Conservation (phyloP, 2,113 vertebrate genomes). For the Hiodon tergisus region DNA sequence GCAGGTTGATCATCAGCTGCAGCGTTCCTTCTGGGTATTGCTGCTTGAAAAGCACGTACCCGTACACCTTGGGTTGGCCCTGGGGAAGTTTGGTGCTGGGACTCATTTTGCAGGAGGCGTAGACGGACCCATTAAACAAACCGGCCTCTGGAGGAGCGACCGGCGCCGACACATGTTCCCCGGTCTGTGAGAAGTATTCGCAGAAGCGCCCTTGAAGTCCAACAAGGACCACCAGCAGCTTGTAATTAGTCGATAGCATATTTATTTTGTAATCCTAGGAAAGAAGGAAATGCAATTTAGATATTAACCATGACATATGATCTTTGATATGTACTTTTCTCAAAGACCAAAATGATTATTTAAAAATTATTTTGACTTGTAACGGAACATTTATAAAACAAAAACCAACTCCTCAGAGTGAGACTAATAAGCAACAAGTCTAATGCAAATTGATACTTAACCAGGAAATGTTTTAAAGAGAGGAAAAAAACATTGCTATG, state of each 20-base stretch:
- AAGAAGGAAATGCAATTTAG: neutral
- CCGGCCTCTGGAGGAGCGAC: conserved; percentile 48
- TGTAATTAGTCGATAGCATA: neutral
- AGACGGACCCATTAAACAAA: conserved; percentile 43
- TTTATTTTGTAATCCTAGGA: conserved; percentile 11
- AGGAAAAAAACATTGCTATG: no score
- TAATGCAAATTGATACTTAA: no score
- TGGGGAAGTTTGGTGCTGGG: conserved; percentile 63
- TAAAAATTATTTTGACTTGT: no score
- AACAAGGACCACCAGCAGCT: conserved; percentile 38
- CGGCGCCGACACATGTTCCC: conserved; percentile 11
- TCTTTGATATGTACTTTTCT: no score
- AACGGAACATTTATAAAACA: no score
- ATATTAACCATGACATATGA: neutral
- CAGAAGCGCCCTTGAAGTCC: conserved; percentile 25
- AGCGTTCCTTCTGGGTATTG: conserved; percentile 50
- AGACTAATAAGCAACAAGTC: no score
- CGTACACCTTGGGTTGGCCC: conserved; percentile 64
- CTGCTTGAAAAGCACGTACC: conserved; percentile 75
- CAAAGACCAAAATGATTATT: no score
- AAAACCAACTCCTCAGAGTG: no score
- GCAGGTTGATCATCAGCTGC: conserved; percentile 62
- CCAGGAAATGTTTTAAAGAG: no score
- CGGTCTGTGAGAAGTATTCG: neutral
- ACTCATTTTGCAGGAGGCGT: conserved; percentile 68